Evolutionary conservation across 2,113 vertebrate species (phyloP).

Genomic region (Dromiciops gliroides): DNA sequence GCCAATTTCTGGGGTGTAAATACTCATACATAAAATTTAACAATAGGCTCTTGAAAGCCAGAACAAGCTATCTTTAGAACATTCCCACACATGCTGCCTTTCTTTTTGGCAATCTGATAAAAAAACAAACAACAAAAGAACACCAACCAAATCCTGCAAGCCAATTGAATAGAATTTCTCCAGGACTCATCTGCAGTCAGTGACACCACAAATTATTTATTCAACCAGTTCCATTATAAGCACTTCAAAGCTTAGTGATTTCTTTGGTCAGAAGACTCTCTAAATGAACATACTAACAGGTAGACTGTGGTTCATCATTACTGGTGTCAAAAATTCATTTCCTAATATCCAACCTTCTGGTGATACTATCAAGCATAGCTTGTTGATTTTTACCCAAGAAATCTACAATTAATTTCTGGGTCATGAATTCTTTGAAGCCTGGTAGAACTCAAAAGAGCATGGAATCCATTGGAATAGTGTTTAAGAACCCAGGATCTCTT

Average conservation of each 20-base stretch:
- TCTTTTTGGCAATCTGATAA: not conserved
- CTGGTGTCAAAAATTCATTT: not conserved
- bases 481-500: not conserved
- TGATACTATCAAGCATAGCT: not conserved
- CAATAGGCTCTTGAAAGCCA: not conserved
- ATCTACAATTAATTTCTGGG: not conserved
- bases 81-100: not conserved
- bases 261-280: not conserved
- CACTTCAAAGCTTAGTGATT: not conserved
- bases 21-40: not conserved
- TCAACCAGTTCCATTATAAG: not conserved
- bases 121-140: not conserved
- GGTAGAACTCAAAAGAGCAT: not conserved
- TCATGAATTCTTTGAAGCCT: not conserved
- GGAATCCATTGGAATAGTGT: not conserved
- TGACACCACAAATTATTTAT: not conserved
- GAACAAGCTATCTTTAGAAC: not conserved
- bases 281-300: not conserved
- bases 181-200: not conserved
- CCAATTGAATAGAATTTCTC: not conserved
- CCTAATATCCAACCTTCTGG: not conserved
- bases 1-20: not conserved
- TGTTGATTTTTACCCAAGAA: not conserved
- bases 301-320: not conserved
- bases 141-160: not conserved